Conservation (phyloP, 2,888 invertebrate species). For the Masnerella sp. region DNA sequence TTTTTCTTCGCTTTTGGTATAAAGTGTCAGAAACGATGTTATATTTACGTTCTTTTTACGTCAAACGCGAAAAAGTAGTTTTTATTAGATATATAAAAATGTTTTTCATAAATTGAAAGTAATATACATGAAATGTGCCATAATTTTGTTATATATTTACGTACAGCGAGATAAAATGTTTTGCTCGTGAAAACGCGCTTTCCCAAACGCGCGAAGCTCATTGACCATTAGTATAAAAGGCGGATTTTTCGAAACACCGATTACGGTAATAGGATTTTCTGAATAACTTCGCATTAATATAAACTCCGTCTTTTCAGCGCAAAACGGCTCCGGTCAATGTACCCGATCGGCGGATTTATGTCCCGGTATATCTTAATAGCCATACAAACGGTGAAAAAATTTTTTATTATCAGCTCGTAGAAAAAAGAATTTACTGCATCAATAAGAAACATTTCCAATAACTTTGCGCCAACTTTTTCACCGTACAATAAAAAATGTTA, state of each 20-base stretch:
- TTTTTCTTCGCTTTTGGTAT: too few species aligned
- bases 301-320: conserved; percentile 22
- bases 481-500: conserved; percentile 7
- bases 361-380: conserved; percentile 36
- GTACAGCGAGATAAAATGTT: too few species aligned
- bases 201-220: too few species aligned
- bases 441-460: conserved; percentile 50
- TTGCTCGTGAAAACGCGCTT: too few species aligned
- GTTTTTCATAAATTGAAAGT: too few species aligned
- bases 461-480: conserved; percentile 17
- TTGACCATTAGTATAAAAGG: conserved; percentile 1
- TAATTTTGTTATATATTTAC: too few species aligned
- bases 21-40: too few species aligned
- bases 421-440: conserved; percentile 38
- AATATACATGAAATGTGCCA: too few species aligned
- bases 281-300: conserved; percentile 29
- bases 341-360: conserved; percentile 34
- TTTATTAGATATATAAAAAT: too few species aligned
- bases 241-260: conserved; percentile 25
- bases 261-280: conserved; percentile 24
- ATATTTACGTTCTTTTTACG: too few species aligned
- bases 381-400: conserved; percentile 22
- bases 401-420: conserved; percentile 28
- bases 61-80: too few species aligned
- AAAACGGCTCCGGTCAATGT: conserved; percentile 27